Conservation (phyloP, 1,140 invertebrate species). For the Camponotus floridanus region DNA sequence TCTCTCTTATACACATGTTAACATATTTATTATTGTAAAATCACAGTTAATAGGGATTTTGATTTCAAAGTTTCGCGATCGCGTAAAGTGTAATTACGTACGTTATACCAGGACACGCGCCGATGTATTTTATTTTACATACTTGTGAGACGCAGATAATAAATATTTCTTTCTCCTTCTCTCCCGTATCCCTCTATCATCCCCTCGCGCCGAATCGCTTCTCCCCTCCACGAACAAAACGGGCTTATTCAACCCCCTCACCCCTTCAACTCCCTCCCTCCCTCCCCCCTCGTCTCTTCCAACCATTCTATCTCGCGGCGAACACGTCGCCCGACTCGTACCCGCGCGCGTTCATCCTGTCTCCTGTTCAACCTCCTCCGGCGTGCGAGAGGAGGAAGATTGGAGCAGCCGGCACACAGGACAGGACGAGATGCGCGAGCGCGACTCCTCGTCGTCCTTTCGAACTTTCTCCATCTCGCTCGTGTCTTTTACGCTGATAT, state of each 20-base stretch:
- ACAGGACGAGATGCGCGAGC: neutral
- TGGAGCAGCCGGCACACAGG: conserved; percentile 16
- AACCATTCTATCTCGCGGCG: conserved; percentile 24
- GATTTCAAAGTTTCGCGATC: neutral
- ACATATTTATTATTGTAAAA: conserved; percentile 11
- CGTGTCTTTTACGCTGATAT: conserved; percentile 25
- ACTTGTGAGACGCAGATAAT: neutral
- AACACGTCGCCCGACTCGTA: conserved; percentile 25
- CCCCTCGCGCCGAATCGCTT: neutral
- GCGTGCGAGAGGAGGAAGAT: conserved; percentile 12
- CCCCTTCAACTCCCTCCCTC: no score
- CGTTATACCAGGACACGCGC: neutral
- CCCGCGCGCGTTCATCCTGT: neutral
- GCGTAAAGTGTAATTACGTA: neutral
- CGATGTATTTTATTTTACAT: neutral
- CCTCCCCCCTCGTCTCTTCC: neutral
- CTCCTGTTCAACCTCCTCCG: neutral
- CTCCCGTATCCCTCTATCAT: neutral
- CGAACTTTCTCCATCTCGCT: conserved; percentile 35
- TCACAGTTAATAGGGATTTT: neutral
- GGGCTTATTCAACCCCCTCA: conserved; percentile 49
- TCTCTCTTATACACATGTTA: neutral
- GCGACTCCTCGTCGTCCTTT: conserved; percentile 17
- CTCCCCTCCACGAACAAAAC: neutral
- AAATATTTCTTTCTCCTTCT: neutral